These are phyloP conservation scores for Cryptoprocta ferox DNA, from an alignment of 2,797 vertebrate genomes.

Conservation along the genomic window DNA sequence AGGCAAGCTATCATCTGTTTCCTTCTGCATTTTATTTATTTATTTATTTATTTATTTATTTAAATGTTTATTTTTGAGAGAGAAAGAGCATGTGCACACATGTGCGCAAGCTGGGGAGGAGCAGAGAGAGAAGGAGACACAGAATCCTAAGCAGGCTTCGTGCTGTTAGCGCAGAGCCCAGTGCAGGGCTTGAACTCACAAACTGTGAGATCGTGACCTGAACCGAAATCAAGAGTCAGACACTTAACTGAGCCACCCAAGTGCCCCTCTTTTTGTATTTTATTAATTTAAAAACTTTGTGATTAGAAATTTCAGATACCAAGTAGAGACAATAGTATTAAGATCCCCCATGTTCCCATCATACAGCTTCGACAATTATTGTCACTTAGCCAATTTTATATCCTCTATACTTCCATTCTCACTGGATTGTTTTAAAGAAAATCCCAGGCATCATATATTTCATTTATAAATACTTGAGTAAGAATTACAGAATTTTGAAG, in stretches of 20 bases:
- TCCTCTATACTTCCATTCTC: neutral
- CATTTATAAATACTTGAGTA: slow-evolving; percentile 6
- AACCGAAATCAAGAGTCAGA: no score
- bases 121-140: no score
- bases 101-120: no score
- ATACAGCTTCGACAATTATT: neutral
- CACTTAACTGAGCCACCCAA: no score
- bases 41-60: no score
- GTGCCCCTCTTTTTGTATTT: neutral
- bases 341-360: neutral
- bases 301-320: neutral
- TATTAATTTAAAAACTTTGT: neutral
- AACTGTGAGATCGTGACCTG: no score
- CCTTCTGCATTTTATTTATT: neutral
- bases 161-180: no score
- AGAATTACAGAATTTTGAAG: slow-evolving; percentile 18
- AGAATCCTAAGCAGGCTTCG: no score
- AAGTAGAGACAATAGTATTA: neutral
- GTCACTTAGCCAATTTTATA: neutral
- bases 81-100: no score
- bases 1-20: neutral
- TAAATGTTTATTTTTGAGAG: no score
- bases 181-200: no score
- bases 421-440: slow-evolving; percentile 44
- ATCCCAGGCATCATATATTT: neutral